These are phyloP conservation scores for Macrophya alboannulata DNA, from an alignment of 2,888 invertebrate genomes.

Conservation along the genomic window DNA sequence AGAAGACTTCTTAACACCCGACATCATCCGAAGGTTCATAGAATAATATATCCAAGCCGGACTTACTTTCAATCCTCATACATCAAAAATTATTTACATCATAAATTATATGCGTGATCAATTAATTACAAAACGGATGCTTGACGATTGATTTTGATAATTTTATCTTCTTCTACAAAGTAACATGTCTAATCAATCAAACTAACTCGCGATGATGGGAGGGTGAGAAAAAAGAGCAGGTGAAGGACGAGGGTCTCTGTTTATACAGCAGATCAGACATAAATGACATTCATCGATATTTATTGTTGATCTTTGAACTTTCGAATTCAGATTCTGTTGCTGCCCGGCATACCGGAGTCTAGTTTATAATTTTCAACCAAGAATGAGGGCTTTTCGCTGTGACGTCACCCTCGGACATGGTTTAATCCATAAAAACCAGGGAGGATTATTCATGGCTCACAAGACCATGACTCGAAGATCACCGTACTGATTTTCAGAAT, in stretches of 20 bases:
- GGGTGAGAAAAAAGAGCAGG: no score
- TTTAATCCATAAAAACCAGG: not conserved
- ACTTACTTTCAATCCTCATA: not conserved
- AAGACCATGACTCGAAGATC: not conserved
- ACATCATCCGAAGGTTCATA: not conserved
- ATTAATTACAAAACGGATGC: no score
- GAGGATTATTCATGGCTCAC: not conserved
- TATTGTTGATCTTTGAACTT: not conserved
- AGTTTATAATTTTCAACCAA: not conserved
- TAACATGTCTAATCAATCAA: no score
- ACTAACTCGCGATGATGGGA: no score
- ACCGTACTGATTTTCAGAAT: not conserved
- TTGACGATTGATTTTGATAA: no score
- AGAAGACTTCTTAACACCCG: not conserved
- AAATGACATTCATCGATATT: not conserved
- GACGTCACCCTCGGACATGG: not conserved
- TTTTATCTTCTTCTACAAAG: no score
- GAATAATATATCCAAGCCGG: not conserved
- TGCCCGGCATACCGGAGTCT: not conserved
- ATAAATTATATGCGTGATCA: no score
- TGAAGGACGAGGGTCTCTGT: no score
- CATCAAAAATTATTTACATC: no score
- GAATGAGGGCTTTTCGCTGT: not conserved
- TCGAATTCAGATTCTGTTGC: not conserved
- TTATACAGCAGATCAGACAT: not conserved